Conservation (phyloP, 2,113 vertebrate species). For the Emydura subglobosa region DNA sequence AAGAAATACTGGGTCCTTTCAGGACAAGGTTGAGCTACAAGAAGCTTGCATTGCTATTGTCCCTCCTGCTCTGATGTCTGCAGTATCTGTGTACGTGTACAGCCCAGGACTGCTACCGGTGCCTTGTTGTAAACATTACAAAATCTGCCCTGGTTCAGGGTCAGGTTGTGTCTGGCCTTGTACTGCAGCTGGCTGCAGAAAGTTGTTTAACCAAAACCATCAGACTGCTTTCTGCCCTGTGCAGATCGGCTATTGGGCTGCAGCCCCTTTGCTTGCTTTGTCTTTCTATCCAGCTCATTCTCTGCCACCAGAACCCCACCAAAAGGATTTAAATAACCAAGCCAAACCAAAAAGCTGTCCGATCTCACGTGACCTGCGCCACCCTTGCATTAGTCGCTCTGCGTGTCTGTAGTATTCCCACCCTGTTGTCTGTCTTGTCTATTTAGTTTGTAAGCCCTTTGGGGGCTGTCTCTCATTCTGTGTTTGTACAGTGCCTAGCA, state of each 20-base stretch:
- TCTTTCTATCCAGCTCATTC: background rate
- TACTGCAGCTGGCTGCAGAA: accelerated
- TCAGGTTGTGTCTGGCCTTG: background rate
- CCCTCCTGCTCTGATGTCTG: background rate
- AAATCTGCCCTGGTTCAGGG: background rate
- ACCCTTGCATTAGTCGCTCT: background rate
- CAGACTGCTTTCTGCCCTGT: background rate
- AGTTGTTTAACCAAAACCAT: background rate
- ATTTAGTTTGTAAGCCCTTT: background rate
- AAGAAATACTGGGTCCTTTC: accelerated
- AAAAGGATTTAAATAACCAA: background rate
- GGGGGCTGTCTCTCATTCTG: background rate
- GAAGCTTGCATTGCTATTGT: background rate
- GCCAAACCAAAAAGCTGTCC: accelerated
- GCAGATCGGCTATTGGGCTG: background rate
- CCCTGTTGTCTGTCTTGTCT: background rate
- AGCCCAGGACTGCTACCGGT: background rate
- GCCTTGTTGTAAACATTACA: background rate
- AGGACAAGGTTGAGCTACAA: background rate
- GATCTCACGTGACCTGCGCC: background rate
- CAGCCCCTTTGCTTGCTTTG: background rate
- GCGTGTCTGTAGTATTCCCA: background rate
- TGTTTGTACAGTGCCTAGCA: background rate
- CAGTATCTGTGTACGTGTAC: background rate
- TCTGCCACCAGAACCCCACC: background rate